These are phyloP conservation scores for Hydrozoanthus tunicans DNA, from an alignment of 64 coral and sea anemone genomes.

Conservation along the genomic window DNA sequence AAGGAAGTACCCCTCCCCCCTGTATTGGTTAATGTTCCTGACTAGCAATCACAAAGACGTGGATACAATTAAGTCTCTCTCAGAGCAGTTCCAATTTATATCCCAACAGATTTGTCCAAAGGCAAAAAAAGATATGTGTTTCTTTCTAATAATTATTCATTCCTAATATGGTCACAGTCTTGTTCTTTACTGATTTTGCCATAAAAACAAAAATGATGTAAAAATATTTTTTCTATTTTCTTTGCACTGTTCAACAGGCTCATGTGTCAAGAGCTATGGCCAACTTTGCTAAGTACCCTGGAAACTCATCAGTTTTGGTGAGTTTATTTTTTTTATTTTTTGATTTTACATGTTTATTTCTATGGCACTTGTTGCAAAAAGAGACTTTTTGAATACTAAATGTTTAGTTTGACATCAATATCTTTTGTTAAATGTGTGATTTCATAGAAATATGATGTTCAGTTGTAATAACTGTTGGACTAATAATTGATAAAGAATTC, in stretches of 20 bases:
- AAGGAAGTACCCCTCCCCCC: too few relatives aligned
- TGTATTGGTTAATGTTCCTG: too few relatives aligned
- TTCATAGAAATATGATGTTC: too few relatives aligned
- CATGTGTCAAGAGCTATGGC: constrained; percentile 54
- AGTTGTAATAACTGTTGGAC: too few relatives aligned
- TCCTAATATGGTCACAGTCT: neutral
- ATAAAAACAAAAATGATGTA: too few relatives aligned
- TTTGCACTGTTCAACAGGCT: neutral
- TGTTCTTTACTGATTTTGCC: neutral
- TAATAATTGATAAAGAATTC: too few relatives aligned
- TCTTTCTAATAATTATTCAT: neutral
- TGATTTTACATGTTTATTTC: neutral
- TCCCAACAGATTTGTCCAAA: neutral
- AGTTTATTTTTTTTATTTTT: neutral
- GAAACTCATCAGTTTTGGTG: constrained; percentile 47
- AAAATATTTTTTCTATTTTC: too few relatives aligned
- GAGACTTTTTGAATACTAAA: neutral
- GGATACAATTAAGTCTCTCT: too few relatives aligned
- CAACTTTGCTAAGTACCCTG: constrained; percentile 47
- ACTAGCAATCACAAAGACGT: too few relatives aligned
- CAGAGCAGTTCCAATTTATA: too few relatives aligned
- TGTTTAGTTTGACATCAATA: too few relatives aligned
- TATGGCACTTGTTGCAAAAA: neutral
- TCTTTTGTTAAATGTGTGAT: too few relatives aligned
- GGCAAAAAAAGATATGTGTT: neutral